These are phyloP conservation scores for Lottia gigantea DNA, from an alignment of 2,888 invertebrate species.

Conservation along the genomic window DNA sequence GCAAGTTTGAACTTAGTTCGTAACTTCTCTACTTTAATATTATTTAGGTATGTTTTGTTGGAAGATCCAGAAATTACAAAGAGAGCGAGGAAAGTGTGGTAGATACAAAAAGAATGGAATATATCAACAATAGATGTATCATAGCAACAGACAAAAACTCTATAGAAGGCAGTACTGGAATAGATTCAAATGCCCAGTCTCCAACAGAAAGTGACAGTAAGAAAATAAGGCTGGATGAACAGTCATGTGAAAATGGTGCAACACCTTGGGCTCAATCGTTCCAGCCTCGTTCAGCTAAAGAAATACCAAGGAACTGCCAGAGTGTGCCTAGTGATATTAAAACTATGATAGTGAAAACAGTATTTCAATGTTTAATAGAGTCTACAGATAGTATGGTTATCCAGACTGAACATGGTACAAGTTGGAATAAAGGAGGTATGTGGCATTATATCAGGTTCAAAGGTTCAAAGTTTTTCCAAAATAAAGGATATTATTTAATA, in stretches of 20 bases:
- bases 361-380: slow-evolving; percentile 75
- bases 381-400: slow-evolving; percentile 32
- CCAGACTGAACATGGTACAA: slow-evolving; percentile 35
- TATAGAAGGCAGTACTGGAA: too few species aligned
- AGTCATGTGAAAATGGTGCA: slow-evolving; percentile 2
- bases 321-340: slow-evolving; percentile 78
- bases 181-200: too few species aligned
- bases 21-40: too few species aligned
- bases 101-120: slow-evolving; percentile 44
- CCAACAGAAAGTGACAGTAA: background rate
- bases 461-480: too few species aligned
- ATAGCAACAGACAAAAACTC: too few species aligned
- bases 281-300: slow-evolving; percentile 71
- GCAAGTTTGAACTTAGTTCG: too few species aligned
- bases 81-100: slow-evolving; percentile 34
- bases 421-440: slow-evolving; percentile 64
- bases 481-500: too few species aligned
- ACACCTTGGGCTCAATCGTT: slow-evolving; percentile 51
- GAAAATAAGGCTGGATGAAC: background rate
- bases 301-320: slow-evolving; percentile 88
- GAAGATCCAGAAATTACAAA: slow-evolving; percentile 46
- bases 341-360: slow-evolving; percentile 74
- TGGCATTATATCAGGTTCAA: too few species aligned
- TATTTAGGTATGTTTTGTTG: slow-evolving; percentile 62
- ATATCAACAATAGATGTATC: slow-evolving; percentile 42